Percentiles rank a stretch among this genome's conserved stretches.
phyloP scores from a whole-genome alignment of 1,140 invertebrate species.

The Nasonia longicornis region DNA sequence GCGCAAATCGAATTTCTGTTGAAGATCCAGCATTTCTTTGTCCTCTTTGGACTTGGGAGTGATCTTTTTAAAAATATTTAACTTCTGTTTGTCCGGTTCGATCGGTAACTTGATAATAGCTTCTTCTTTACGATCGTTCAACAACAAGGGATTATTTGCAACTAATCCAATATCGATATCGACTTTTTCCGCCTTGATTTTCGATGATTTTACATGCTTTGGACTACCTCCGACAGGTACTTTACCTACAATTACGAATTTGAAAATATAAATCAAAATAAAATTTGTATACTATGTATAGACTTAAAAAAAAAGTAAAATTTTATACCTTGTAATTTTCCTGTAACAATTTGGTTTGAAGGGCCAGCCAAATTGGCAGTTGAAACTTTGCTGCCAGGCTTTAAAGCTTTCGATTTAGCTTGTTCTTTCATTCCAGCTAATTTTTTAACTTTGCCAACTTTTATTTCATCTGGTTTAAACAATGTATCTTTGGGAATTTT shows the following conservation, averaged over 20 bases:
- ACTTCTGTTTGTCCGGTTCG: constrained; percentile 84
- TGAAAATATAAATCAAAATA: not conserved
- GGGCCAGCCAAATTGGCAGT: constrained; percentile 55
- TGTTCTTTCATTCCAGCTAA: constrained; percentile 69
- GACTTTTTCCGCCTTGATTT: constrained; percentile 59
- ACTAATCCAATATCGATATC: constrained; percentile 47
- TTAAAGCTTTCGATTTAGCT: constrained; percentile 70
- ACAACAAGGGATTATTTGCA: not conserved
- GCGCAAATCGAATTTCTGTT: constrained; percentile 65
- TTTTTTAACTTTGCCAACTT: constrained; percentile 70
- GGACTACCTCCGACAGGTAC: constrained; percentile 16
- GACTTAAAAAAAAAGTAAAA: not conserved
- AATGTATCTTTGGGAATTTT: constrained; percentile 72
- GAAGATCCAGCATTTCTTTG: constrained; percentile 67
- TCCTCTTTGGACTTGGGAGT: constrained; percentile 75
- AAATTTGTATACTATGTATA: not conserved
- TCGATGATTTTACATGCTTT: constrained; percentile 45
- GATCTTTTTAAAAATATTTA: constrained; percentile 89
- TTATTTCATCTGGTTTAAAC: constrained; percentile 66
- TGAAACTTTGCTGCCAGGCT: constrained; percentile 57
- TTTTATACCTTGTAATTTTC: constrained; percentile 31
- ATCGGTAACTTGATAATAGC: constrained; percentile 77
- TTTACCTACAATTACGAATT: constrained; percentile 31
- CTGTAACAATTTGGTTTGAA: constrained; percentile 25
- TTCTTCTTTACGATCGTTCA: constrained; percentile 60